Evolutionary conservation across 2,113 vertebrate species (phyloP).

Genomic region (Eidolon helvum): DNA sequence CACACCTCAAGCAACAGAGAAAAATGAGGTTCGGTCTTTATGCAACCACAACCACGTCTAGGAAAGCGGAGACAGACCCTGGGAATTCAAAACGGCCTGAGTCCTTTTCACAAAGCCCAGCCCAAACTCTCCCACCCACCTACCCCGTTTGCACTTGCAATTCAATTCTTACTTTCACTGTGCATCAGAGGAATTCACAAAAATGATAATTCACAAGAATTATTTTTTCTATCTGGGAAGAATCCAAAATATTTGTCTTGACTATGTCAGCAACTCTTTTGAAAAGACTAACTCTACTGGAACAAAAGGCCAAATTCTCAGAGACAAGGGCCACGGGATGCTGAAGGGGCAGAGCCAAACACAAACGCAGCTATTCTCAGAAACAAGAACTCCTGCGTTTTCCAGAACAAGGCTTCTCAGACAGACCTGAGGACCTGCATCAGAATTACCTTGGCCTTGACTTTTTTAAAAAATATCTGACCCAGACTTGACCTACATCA

Average conservation of each 20-base stretch:
- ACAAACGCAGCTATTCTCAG: accelerated
- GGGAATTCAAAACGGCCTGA: neutral
- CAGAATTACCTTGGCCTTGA: neutral
- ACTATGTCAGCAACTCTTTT: neutral
- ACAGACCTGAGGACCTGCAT: neutral
- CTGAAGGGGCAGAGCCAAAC: no score
- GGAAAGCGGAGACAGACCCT: neutral
- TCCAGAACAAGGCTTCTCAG: neutral
- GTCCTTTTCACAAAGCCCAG: neutral
- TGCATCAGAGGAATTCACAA: neutral
- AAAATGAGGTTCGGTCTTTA: neutral
- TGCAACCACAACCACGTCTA: accelerated
- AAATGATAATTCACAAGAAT: neutral
- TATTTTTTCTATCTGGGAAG: neutral
- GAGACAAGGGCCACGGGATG: neutral
- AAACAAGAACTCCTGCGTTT: neutral
- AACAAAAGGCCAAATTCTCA: neutral
- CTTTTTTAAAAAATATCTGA: neutral
- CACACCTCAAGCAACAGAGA: neutral
- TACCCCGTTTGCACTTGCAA: neutral
- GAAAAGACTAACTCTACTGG: neutral
- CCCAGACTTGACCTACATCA: neutral
- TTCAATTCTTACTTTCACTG: neutral
- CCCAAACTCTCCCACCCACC: neutral
- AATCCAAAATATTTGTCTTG: conserved; percentile 1